Conservation (phyloP, 2,888 invertebrate genomes). For the Cantharis flavilabris region DNA sequence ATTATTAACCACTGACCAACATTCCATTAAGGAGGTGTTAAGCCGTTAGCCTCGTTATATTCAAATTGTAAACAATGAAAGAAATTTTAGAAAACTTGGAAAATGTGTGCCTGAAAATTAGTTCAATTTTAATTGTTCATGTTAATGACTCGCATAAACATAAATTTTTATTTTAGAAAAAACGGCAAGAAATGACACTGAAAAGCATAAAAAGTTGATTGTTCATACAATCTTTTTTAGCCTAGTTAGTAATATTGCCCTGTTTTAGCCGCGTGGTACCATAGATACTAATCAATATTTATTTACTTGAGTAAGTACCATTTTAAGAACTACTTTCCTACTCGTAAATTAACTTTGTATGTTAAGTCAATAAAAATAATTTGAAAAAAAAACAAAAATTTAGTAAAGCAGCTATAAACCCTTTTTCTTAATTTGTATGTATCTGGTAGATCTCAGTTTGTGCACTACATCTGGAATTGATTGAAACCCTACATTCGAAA, state of each 20-base stretch:
- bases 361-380: no score
- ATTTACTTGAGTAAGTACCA: no score
- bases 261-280: no score
- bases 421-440: no score
- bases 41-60: constrained; percentile 4
- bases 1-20: constrained; percentile 42
- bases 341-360: no score
- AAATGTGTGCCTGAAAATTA: not conserved
- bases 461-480: no score
- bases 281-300: not conserved
- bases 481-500: no score
- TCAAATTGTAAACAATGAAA: not conserved
- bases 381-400: no score
- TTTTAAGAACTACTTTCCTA: no score
- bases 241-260: not conserved
- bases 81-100: not conserved
- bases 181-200: not conserved
- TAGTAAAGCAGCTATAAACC: no score
- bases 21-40: constrained; percentile 28
- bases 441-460: no score
- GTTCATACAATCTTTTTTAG: not conserved
- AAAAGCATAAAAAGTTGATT: not conserved
- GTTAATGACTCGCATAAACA: not conserved
- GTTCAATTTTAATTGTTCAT: not conserved
- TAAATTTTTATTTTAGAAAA: not conserved